Percentiles rank a stretch among this genome's conserved stretches.
phyloP scores from a whole-genome alignment of 2,888 invertebrate genomes.

The Apodemia hepburni region DNA sequence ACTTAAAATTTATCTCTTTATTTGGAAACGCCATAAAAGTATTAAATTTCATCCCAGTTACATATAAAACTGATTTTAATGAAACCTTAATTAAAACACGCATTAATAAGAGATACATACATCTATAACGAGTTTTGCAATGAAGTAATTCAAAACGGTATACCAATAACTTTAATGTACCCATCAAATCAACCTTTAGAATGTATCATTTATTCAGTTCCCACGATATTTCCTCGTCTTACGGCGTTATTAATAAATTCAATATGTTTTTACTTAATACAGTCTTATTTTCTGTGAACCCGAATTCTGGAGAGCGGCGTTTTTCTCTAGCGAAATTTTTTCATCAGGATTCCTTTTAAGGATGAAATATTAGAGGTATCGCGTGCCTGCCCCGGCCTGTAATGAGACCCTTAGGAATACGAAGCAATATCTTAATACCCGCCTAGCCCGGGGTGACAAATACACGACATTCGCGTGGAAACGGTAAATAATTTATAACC shows the following conservation, averaged over 20 bases:
- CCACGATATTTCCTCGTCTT: constrained; percentile 7
- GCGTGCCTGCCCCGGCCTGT: constrained; percentile 55
- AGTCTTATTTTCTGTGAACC: constrained; percentile 9
- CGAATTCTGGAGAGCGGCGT: constrained; percentile 22
- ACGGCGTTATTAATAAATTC: constrained; percentile 8
- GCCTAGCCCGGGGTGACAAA: constrained; percentile 70
- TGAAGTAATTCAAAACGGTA: constrained; percentile 49
- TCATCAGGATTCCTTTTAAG: constrained; percentile 39
- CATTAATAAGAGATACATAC: constrained; percentile 42
- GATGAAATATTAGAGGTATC: constrained; percentile 71
- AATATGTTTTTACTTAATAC: constrained; percentile 3
- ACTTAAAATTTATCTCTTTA: constrained; percentile 50
- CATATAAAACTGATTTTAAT: constrained; percentile 15
- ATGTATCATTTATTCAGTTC: constrained; percentile 7
- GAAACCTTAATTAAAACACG: not conserved
- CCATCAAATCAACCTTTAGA: constrained; percentile 66
- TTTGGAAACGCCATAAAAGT: constrained; percentile 55
- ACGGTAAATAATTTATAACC: constrained; percentile 76
- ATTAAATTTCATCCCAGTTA: constrained; percentile 7
- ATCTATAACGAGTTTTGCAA: constrained; percentile 64
- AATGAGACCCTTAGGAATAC: constrained; percentile 75
- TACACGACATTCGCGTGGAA: constrained; percentile 64
- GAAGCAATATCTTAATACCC: constrained; percentile 77
- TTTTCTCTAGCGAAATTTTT: constrained; percentile 27
- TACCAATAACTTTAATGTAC: constrained; percentile 76